These are phyloP conservation scores for Helicoverpa assulta DNA, from an alignment of 2,888 invertebrate species.

Conservation along the genomic window DNA sequence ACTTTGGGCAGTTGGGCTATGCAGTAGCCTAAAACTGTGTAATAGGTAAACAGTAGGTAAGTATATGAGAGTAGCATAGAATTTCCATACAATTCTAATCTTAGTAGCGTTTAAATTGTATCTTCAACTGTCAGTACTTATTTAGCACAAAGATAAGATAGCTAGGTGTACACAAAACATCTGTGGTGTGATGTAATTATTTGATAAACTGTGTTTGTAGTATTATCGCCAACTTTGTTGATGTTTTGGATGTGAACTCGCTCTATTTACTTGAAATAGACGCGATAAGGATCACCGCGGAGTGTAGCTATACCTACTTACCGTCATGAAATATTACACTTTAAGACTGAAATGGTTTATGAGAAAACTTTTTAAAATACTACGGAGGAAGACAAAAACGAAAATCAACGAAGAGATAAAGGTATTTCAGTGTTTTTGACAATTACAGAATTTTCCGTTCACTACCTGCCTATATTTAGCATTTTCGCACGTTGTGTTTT, in stretches of 20 bases:
- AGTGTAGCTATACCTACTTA: neutral
- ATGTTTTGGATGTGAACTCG: constrained; percentile 37
- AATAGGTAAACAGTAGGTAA: no score
- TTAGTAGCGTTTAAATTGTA: constrained; percentile 13
- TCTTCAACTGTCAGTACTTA: constrained; percentile 27
- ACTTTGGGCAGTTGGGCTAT: no score
- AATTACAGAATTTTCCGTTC: neutral
- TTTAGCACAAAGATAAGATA: constrained; percentile 48
- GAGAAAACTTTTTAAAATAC: constrained; percentile 7
- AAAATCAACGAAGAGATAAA: constrained; percentile 17
- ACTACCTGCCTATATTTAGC: neutral
- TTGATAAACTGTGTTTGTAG: constrained; percentile 44
- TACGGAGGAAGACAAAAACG: neutral
- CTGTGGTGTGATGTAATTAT: constrained; percentile 53
- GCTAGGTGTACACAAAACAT: constrained; percentile 32
- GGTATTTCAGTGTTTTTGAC: constrained; percentile 23
- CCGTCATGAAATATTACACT: constrained; percentile 34
- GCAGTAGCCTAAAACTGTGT: neutral
- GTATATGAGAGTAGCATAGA: no score
- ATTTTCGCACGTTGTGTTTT: neutral
- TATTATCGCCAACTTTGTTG: constrained; percentile 53
- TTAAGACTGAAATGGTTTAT: constrained; percentile 28
- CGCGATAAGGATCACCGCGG: constrained; percentile 34
- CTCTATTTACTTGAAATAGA: constrained; percentile 53
- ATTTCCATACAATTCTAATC: neutral